A percentile compares a stretch with the other conserved stretches of the same genome.
Conservation (phyloP, 2,888 invertebrate genomes). For the Agrochola litura region DNA sequence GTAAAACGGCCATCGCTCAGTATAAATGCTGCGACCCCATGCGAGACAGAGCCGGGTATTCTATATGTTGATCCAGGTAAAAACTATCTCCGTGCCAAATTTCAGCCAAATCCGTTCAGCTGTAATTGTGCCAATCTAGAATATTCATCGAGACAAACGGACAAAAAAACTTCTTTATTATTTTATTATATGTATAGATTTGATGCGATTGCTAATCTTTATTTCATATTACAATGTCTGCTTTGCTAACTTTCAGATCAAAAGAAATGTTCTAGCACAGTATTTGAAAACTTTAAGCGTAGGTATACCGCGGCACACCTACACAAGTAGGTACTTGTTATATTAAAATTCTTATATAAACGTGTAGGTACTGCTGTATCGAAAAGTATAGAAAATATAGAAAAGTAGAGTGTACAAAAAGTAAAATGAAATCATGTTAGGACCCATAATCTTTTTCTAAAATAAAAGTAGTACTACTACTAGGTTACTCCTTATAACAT, state of each 20-base stretch:
- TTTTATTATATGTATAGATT: neutral
- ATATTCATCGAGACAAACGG: neutral
- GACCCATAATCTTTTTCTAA: too few relatives aligned
- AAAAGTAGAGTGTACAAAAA: neutral
- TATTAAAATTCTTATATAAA: too few relatives aligned
- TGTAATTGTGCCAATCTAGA: neutral
- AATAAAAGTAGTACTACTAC: too few relatives aligned
- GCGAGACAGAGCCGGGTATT: too few relatives aligned
- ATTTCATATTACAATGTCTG: neutral
- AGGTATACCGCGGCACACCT: too few relatives aligned
- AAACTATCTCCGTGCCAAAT: neutral
- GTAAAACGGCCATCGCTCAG: too few relatives aligned
- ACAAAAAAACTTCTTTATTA: neutral
- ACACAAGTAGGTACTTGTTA: neutral
- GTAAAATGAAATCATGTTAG: neutral
- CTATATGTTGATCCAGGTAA: neutral
- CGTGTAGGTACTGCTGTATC: neutral
- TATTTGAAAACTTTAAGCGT: neutral
- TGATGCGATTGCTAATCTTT: slow-evolving; percentile 13
- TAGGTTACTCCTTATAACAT: too few relatives aligned
- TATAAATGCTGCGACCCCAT: too few relatives aligned
- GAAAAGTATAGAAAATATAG: too few relatives aligned
- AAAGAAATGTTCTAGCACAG: neutral
- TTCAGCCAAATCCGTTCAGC: neutral
- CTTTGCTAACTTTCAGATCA: neutral